Base-by-base conservation (phyloP, 2,113 vertebrate genomes). In the Oreochromis spilurus region DNA sequence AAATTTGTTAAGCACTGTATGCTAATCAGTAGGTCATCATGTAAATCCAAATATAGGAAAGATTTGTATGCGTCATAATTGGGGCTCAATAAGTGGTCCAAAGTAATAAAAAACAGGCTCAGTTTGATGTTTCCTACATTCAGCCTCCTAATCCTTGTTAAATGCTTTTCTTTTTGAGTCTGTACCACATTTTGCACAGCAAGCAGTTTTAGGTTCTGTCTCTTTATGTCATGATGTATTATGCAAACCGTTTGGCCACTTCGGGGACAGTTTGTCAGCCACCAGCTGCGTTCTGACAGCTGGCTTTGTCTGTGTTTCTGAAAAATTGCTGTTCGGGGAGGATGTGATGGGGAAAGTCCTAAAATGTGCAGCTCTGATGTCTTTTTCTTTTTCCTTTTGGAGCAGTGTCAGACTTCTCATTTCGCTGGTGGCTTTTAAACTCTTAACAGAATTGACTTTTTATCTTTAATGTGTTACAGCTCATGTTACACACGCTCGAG, bases 241-340 rank as follows among this genome's bases (percentile, higher is more conserved):
- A 67, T 92, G 88, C 19, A 84, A 86, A 79, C 43, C 5, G 2
- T 17, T 55, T n/a, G 70, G 83, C 67, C 77, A 65, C 83, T 77
- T 87, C 3, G 48, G 85, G 70, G 75, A 86, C 54, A 65, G 58
- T 81, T 85, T 88, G 83, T 90, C 88, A 90, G 81, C 85, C 57
- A 34, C 29, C 86, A 90, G 87, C 87, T 89, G 84, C 19, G 78
- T 80, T 86, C 62, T 90, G 89, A 94, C 83, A 89, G 40, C 83
- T 84, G 45, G 21, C 40, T 36, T 34, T 55, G 53, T 84, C 78
- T 79, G 72, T 52, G 45, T 11, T 52, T 34, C 72, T 34, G 26
- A 52, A 75, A 85, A 87, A 81, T 85, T 34, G 57, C 57, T 82
- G 84, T 81, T 83, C 38, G 40, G 78, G 54, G 43, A 48, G 29